Base-by-base conservation (phyloP, 2,888 invertebrate species). In the Hesperia comma region DNA sequence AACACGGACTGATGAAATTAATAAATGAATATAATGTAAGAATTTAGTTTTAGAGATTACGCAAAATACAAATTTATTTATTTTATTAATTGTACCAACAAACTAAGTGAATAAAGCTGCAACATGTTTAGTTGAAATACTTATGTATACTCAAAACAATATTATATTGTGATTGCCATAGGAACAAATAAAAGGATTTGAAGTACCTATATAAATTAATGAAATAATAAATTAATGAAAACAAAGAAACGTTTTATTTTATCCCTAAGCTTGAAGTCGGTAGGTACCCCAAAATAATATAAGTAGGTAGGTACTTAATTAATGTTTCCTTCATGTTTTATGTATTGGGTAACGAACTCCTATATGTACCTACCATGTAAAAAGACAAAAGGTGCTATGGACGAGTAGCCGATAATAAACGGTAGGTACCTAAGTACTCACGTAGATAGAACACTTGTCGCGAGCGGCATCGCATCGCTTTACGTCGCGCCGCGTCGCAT, bases 101-200 rank as follows among this genome's bases (percentile, higher is more conserved):
- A 46, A 7, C 43, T 46, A 46, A 17, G 8, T 46, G 17, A 17
- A 2, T 46, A 46, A 17, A 71, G 63, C 70, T 68, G 71, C 63
- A 67, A 69, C 69, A 70, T 72, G 68, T 75, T 71, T 70, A 70
- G 67, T 72, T 67, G 68, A 79, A 77, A 51, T 21, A 51, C 12
- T 5, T 51, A 51, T 21, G 1, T 8, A 37, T 56, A 63, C 55
- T 63, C 54, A 55, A 63, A 63, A 76, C 26, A 26, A n/a, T 26
- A 76, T 77, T 73, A 83, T 79, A 81, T 81, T 84, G 81, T 80
- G 79, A 87, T 87, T 85, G 88, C 87, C 88, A 87, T 88, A 87
- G 85, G 80, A 81, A 80, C 76, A 79, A 87, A 85, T 84, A 86
- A 81, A 83, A 78, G 40, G 6, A 17, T 32, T 63, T n/a, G 12